Evolutionary conservation across 23 tunicate genomes (phyloP), one percentile per base, ranked within the genome.

Genomic region (Clavelina lepadiformis): DNA sequence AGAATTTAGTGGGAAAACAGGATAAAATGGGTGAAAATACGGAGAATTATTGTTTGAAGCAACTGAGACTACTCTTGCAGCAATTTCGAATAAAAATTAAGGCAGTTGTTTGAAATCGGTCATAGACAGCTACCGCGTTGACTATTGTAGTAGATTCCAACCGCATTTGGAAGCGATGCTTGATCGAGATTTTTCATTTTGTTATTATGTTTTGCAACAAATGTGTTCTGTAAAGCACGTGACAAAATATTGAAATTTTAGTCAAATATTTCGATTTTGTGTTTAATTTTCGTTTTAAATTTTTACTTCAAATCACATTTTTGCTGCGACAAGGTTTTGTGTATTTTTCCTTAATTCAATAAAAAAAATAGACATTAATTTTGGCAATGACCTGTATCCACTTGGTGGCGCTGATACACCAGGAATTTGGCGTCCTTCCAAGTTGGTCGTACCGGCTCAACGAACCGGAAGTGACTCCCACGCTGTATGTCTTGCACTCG

Each of bases 161-260:
- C 28, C 46, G 61, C 38, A 24, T 34, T 28, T 50, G 92, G 92
- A 13, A 77, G 30, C 8, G 53, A 45, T 18, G 28, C 11, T 24
- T 31, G 8, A 0, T 76, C 92, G 36, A 83, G 73, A 31, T 63
- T 76, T 46, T 83, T 83, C 30, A 83, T 82, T 49, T 83, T 83
- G 62, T 83, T 83, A 58, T 83, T 83, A 52, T 83, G 92, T 51
- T 83, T 83, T 15, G 92, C 92, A 28, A 61, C 77, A 68, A 76
- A 68, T 11, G 82, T 37, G 25, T 83, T 83, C 81, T 83, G 58
- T 18, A 68, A 68, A 4, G 28, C n/a, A 41, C 28, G 47, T 6
- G 1, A 58, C 21, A 22, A 28, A 58, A 15, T 25, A 1, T 45
- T 23, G 71, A 30, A 61, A 1, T 0, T 0, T 33, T 33, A 61